Percentiles rank a stretch among this genome's conserved stretches.
phyloP scores from a whole-genome alignment of 2,888 invertebrate genomes.

The Petrophora chlorosata region DNA sequence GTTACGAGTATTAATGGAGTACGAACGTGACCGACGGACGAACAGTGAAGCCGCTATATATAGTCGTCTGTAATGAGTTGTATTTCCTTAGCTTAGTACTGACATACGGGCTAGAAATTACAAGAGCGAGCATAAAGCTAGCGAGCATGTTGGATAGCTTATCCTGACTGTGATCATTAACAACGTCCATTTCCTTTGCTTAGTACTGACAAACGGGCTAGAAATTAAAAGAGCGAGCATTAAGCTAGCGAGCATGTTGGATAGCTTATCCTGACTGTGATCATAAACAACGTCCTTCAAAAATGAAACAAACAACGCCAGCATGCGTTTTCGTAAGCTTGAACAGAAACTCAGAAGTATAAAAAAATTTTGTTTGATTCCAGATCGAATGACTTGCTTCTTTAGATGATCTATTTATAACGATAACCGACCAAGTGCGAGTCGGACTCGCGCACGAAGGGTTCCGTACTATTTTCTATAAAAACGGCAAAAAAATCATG shows the following conservation, averaged over 20 bases:
- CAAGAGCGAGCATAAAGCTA: constrained; percentile 27
- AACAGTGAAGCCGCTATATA: constrained; percentile 55
- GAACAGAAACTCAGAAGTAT: too few relatives aligned
- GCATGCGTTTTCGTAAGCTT: too few relatives aligned
- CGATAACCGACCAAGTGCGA: too few relatives aligned
- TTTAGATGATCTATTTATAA: too few relatives aligned
- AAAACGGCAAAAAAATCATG: too few relatives aligned
- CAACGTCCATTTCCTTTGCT: constrained; percentile 61
- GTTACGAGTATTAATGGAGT: constrained; percentile 67
- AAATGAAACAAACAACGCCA: too few relatives aligned
- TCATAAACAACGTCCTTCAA: too few relatives aligned
- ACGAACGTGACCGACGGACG: constrained; percentile 64
- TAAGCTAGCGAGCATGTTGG: not conserved
- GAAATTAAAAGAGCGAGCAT: constrained; percentile 25
- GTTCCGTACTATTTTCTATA: too few relatives aligned
- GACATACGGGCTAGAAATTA: constrained; percentile 28
- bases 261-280: not conserved
- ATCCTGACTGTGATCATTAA: not conserved
- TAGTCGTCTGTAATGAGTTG: constrained; percentile 60
- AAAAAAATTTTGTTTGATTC: too few relatives aligned
- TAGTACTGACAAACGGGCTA: constrained; percentile 29
- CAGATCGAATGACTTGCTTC: too few relatives aligned
- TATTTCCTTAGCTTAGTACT: constrained; percentile 53
- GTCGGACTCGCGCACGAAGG: too few relatives aligned
- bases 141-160: not conserved